Evolutionary conservation across 2,888 invertebrate species (phyloP).

Genomic region (Parascotia fuliginaria): DNA sequence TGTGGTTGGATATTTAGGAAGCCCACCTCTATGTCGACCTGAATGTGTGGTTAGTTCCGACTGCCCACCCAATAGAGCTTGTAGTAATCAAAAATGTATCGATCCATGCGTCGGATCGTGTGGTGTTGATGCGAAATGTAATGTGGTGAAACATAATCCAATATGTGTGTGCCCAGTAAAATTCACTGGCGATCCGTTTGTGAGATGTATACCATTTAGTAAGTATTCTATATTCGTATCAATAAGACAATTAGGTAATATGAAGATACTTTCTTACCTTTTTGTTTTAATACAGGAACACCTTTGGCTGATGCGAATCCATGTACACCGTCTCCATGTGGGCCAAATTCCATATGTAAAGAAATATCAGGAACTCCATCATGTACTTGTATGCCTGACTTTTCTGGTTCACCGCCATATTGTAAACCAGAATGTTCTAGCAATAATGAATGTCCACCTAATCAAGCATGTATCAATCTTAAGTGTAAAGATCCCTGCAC

Average conservation of each 20-base stretch:
- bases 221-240: conserved; percentile 49
- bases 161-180: conserved; percentile 90
- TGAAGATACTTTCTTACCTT: background rate
- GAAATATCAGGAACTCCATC: conserved; percentile 85
- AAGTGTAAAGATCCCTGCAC: conserved; percentile 89
- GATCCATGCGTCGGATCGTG: conserved; percentile 92
- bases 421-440: conserved; percentile 91
- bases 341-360: conserved; percentile 87
- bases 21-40: conserved; percentile 91
- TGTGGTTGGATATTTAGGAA: conserved; percentile 88
- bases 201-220: conserved; percentile 86
- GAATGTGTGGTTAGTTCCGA: conserved; percentile 92
- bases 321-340: conserved; percentile 90
- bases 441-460: conserved; percentile 88
- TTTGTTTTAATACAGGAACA: conserved; percentile 65
- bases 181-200: conserved; percentile 91
- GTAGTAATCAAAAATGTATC: conserved; percentile 90
- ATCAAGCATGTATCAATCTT: conserved; percentile 88
- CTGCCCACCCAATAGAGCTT: conserved; percentile 89
- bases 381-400: conserved; percentile 89
- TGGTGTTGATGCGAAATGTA: conserved; percentile 89
- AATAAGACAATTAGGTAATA: background rate
- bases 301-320: conserved; percentile 85
- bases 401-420: conserved; percentile 90
- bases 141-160: conserved; percentile 91